Evolutionary conservation across 2,888 invertebrate genomes (phyloP).

Genomic region (Tinea trinotella): DNA sequence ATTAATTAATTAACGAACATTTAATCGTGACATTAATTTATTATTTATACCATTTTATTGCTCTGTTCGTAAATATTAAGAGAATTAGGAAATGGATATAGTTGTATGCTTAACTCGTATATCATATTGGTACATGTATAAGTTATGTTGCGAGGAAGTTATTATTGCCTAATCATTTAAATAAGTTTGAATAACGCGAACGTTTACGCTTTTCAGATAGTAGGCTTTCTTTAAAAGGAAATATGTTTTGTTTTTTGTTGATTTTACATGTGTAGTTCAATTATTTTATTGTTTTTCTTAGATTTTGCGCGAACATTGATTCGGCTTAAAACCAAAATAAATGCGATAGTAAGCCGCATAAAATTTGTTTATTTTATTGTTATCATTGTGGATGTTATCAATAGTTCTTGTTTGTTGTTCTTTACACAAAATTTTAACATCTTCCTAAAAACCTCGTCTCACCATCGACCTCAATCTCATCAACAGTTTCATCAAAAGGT

Average conservation of each 20-base stretch:
- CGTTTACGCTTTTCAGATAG: no score
- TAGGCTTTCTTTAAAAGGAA: no score
- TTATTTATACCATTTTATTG: slow-evolving; percentile 48
- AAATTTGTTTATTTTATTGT: no score
- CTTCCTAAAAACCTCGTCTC: slow-evolving; percentile 12
- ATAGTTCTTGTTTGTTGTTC: no score
- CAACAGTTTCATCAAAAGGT: slow-evolving; percentile 10
- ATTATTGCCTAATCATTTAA: slow-evolving; percentile 56
- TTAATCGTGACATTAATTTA: slow-evolving; percentile 50
- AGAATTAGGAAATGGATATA: slow-evolving; percentile 39
- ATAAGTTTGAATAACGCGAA: slow-evolving; percentile 55
- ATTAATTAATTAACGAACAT: slow-evolving; percentile 61
- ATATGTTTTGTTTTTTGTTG: no score
- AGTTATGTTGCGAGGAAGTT: slow-evolving; percentile 41
- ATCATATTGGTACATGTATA: slow-evolving; percentile 44
- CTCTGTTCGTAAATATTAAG: slow-evolving; percentile 46
- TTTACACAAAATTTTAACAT: background rate
- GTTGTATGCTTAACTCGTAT: slow-evolving; percentile 32
- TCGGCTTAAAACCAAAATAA: no score
- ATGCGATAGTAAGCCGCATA: no score
- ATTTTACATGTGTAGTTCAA: no score
- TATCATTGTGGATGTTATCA: no score
- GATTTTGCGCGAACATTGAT: no score
- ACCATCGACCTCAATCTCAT: background rate
- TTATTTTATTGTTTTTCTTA: no score